A percentile compares a stretch with the other conserved stretches of the same genome.
Evolutionary conservation across 2,888 invertebrate genomes (phyloP).

Genomic region (Cephus spinipes): DNA sequence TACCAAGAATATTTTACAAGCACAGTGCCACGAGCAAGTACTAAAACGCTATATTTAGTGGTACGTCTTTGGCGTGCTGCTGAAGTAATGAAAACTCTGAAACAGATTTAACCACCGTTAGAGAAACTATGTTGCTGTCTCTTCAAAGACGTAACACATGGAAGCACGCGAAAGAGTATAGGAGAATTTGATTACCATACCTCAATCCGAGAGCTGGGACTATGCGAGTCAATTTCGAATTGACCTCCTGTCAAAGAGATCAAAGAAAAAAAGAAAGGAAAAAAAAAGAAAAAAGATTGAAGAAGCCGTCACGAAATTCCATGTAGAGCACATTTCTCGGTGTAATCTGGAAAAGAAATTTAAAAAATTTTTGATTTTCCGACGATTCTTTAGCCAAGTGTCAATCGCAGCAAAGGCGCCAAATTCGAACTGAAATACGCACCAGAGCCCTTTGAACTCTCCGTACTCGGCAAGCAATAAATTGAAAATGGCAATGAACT

Average conservation of each 20-base stretch:
- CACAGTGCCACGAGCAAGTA: conserved; percentile 5
- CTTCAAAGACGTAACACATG: background rate
- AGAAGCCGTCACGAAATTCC: background rate
- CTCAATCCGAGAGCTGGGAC: background rate
- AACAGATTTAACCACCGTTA: background rate
- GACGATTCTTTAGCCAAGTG: background rate
- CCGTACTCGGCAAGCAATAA: background rate
- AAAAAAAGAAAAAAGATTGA: background rate
- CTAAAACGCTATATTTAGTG: conserved; percentile 12
- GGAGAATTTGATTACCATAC: background rate
- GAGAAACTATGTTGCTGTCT: background rate
- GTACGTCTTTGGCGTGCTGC: background rate
- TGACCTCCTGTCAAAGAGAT: background rate
- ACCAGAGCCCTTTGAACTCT: background rate
- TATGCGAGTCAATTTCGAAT: background rate
- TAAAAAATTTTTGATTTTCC: background rate
- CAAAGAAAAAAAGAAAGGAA: background rate
- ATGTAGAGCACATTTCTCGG: background rate
- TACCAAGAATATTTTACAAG: background rate
- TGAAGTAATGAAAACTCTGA: conserved; percentile 9
- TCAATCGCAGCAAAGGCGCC: background rate
- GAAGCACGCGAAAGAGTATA: background rate
- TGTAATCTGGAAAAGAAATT: background rate
- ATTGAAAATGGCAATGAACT: conserved; percentile 1
- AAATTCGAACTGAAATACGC: background rate